phyloP scores from a whole-genome alignment of 2,888 invertebrate genomes.

The Andrena bicolor region DNA sequence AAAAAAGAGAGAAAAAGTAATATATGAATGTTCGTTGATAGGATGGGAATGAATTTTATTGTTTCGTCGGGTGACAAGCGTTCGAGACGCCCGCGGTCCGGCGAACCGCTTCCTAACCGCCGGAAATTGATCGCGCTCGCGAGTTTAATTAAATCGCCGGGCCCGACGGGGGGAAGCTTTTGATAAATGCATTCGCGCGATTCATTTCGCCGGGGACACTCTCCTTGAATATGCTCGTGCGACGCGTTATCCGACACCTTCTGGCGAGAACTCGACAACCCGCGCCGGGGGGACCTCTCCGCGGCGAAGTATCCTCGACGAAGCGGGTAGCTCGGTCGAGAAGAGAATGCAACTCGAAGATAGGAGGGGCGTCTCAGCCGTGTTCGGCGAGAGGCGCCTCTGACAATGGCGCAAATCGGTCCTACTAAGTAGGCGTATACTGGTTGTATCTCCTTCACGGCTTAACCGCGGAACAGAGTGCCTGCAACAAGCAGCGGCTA shows the following conservation, averaged over 20 bases:
- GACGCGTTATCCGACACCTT: constrained; percentile 42
- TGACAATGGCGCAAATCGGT: constrained; percentile 69
- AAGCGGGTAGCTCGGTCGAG: constrained; percentile 28
- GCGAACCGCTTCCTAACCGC: neutral
- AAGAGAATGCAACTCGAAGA: constrained; percentile 28
- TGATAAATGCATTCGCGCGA: constrained; percentile 52
- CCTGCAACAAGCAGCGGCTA: constrained; percentile 64
- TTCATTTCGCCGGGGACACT: constrained; percentile 38
- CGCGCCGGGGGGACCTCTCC: constrained; percentile 26
- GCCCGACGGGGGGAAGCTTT: neutral
- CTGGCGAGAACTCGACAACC: constrained; percentile 46
- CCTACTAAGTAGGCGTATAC: constrained; percentile 59
- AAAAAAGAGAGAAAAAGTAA: neutral
- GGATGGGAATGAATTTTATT: constrained; percentile 16
- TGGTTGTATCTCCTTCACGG: constrained; percentile 63
- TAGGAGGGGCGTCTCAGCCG: constrained; percentile 28
- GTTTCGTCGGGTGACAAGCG: constrained; percentile 10
- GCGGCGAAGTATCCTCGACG: constrained; percentile 59
- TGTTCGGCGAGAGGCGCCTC: constrained; percentile 52
- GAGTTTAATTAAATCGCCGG: constrained; percentile 17
- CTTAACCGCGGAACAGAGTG: constrained; percentile 69
- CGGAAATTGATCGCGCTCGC: constrained; percentile 18
- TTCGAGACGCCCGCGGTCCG: neutral
- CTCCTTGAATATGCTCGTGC: constrained; percentile 33
- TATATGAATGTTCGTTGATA: neutral